phyloP scores from a whole-genome alignment of 2,888 invertebrate genomes.

The Eristalis pertinax region DNA sequence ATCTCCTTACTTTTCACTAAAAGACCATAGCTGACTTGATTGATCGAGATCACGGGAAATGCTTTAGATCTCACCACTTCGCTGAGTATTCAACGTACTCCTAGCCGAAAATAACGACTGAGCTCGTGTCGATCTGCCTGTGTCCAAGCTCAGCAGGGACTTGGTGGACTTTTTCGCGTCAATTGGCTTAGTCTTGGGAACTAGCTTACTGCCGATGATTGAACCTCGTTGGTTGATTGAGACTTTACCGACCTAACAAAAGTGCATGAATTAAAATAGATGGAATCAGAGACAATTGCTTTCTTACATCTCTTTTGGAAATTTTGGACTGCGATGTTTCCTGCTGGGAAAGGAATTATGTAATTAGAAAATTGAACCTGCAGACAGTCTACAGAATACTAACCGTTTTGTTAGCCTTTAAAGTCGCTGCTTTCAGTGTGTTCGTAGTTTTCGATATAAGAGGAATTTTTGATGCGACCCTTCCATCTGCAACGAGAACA shows the following conservation, averaged over 20 bases:
- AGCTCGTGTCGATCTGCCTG: not conserved
- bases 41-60: not conserved
- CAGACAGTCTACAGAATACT: not conserved
- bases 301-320: slow-evolving; percentile 46
- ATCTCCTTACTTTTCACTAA: slow-evolving; percentile 17
- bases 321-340: slow-evolving; percentile 42
- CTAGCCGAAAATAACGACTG: slow-evolving; percentile 2
- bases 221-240: not conserved
- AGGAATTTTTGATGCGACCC: slow-evolving; percentile 1
- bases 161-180: not conserved
- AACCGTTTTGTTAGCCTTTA: not conserved
- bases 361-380: not conserved
- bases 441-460: not conserved
- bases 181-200: not conserved
- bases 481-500: slow-evolving; percentile 15
- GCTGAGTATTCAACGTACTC: slow-evolving; percentile 11
- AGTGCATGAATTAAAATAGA: not conserved
- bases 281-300: too few species aligned
- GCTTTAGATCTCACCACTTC: slow-evolving; percentile 3
- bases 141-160: slow-evolving; percentile 5
- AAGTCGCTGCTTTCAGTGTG: not conserved
- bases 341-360: not conserved
- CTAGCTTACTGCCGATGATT: not conserved
- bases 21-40: not conserved
- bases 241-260: not conserved